Percentiles rank a stretch among this genome's conserved stretches.
phyloP scores from a whole-genome alignment of 2,888 invertebrate genomes.

The Embidobia sp. region DNA sequence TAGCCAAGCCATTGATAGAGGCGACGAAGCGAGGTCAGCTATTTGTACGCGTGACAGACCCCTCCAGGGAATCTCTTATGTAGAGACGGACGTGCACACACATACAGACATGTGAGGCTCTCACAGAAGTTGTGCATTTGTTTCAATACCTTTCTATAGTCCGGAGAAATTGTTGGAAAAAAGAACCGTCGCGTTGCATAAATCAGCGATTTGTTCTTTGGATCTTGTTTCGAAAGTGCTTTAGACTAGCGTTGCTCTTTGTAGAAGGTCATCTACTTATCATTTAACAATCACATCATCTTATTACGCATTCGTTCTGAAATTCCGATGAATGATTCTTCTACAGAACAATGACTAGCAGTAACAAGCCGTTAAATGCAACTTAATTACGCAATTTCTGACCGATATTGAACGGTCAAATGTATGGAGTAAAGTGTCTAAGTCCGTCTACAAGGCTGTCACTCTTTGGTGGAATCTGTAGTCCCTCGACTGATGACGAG shows the following conservation, averaged over 20 bases:
- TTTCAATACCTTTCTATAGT: too few species aligned
- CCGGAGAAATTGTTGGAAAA: too few species aligned
- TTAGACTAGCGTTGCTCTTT: slow-evolving; percentile 23
- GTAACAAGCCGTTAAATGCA: not conserved
- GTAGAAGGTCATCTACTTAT: slow-evolving; percentile 19
- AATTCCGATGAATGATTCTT: too few species aligned
- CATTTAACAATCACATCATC: slow-evolving; percentile 30
- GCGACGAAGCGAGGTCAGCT: slow-evolving; percentile 80
- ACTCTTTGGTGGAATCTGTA: slow-evolving; percentile 67
- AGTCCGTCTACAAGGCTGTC: slow-evolving; percentile 72
- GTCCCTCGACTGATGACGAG: slow-evolving; percentile 57
- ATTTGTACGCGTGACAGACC: slow-evolving; percentile 81
- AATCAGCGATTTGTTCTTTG: slow-evolving; percentile 42
- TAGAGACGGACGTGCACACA: slow-evolving; percentile 64
- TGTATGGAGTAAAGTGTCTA: slow-evolving; percentile 24
- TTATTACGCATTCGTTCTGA: not conserved
- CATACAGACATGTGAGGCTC: slow-evolving; percentile 39
- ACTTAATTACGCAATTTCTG: slow-evolving; percentile 21
- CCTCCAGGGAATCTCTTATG: slow-evolving; percentile 76
- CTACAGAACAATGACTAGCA: too few species aligned
- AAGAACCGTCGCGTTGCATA: slow-evolving; percentile 34
- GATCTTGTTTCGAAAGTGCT: slow-evolving; percentile 24
- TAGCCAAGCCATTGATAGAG: slow-evolving; percentile 79
- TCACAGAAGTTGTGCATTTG: slow-evolving; percentile 53
- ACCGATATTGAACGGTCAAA: slow-evolving; percentile 10